Evolutionary conservation across 2,888 invertebrate genomes (phyloP).

Genomic region (Oscheius myriophilus): DNA sequence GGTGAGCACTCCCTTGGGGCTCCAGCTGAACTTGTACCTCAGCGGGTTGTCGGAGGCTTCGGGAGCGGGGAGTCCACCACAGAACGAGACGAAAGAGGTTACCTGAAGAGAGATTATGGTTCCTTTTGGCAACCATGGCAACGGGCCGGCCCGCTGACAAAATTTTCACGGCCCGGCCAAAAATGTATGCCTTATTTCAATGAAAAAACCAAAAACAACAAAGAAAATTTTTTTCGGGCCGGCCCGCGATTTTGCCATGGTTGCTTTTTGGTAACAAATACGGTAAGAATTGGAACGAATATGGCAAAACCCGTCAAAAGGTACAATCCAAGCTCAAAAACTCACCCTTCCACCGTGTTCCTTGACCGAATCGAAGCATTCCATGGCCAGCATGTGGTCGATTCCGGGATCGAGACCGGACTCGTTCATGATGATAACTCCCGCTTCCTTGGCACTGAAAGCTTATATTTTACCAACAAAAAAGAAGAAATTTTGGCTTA

Average conservation of each 20-base stretch:
- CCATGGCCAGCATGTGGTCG: constrained; percentile 93
- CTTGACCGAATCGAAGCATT: constrained; percentile 90
- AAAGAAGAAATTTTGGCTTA: constrained; percentile 8
- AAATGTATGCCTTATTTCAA: no score
- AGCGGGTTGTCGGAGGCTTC: constrained; percentile 87
- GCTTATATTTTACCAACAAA: no score
- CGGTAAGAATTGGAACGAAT: no score
- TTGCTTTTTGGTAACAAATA: no score
- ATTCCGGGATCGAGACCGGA: constrained; percentile 98
- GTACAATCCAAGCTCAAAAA: not conserved
- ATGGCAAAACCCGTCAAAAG: not conserved
- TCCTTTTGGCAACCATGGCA: not conserved
- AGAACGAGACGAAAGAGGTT: constrained; percentile 93
- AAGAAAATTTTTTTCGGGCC: no score
- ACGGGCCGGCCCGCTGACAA: no score
- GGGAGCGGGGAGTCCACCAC: constrained; percentile 95
- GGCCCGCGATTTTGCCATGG: no score
- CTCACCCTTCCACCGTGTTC: constrained; percentile 81
- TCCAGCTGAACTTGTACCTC: constrained; percentile 93
- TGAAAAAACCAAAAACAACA: no score
- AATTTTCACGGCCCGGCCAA: no score
- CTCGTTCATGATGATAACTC: constrained; percentile 92
- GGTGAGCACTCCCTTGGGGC: constrained; percentile 88
- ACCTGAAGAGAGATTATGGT: constrained; percentile 74
- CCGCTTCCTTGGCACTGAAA: constrained; percentile 87